Evolutionary conservation across 2,113 vertebrate genomes (phyloP).

Genomic region (Brachyhypopomus gauderio): DNA sequence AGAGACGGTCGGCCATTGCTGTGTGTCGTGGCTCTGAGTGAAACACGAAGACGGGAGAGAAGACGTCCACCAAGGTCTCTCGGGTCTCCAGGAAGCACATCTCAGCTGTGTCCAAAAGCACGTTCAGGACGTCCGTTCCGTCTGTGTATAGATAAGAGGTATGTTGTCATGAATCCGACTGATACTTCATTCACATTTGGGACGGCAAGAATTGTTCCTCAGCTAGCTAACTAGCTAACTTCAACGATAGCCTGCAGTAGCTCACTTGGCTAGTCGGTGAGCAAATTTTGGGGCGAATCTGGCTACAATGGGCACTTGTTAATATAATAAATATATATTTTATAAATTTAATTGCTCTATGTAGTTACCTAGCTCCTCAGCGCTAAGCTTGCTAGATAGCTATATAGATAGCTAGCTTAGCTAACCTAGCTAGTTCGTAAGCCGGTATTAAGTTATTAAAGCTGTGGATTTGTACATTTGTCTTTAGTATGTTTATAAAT

Average conservation of each 20-base stretch:
- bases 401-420: too few species aligned
- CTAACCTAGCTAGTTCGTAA: too few species aligned
- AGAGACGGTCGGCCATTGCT: slow-evolving; percentile 76
- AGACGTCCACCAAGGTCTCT: slow-evolving; percentile 56
- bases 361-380: background rate
- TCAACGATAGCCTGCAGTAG: background rate
- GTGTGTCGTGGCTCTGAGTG: slow-evolving; percentile 81
- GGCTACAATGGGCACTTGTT: too few species aligned
- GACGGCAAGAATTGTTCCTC: background rate
- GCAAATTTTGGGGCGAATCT: background rate
- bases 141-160: slow-evolving; percentile 50
- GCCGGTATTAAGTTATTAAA: too few species aligned
- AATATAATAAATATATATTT: too few species aligned
- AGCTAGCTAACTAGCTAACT: background rate
- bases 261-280: background rate
- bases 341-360: too few species aligned
- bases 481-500: too few species aligned
- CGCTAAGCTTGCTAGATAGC: too few species aligned
- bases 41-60: slow-evolving; percentile 67
- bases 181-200: background rate
- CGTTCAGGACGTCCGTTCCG: slow-evolving; percentile 31
- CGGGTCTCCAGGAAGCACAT: slow-evolving; percentile 22
- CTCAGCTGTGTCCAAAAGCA: slow-evolving; percentile 57
- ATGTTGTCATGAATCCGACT: background rate
- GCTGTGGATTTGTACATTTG: too few species aligned